Conservation (phyloP, 2,888 invertebrate species). For the Mactromeris polynyma region DNA sequence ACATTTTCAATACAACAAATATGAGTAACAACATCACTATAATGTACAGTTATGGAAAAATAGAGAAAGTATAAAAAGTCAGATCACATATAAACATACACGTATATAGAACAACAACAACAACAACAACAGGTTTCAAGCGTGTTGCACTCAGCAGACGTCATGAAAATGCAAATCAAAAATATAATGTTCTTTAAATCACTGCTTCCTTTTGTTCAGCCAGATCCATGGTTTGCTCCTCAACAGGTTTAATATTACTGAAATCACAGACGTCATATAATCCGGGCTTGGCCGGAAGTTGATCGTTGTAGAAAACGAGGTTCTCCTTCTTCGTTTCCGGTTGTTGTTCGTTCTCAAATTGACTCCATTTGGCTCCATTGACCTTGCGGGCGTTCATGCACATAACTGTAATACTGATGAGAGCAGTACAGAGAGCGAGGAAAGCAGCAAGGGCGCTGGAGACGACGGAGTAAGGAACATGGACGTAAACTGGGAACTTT, state of each 20-base stretch:
- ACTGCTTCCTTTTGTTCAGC: conserved; percentile 1
- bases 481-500: conserved; percentile 15
- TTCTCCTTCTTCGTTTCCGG: conserved; percentile 36
- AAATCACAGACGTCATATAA: conserved; percentile 53
- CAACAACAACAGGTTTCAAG: not conserved
- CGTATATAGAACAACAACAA: not conserved
- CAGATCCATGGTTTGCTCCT: conserved; percentile 26
- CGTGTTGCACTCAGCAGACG: too few species aligned
- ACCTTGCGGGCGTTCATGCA: conserved; percentile 15
- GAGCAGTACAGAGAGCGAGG: conserved; percentile 27
- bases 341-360: conserved; percentile 58
- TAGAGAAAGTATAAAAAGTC: too few species aligned
- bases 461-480: conserved; percentile 49
- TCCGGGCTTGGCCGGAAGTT: conserved; percentile 58
- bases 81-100: not conserved
- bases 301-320: conserved; percentile 53
- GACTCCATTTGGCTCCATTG: conserved; percentile 42
- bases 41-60: too few species aligned
- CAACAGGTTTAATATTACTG: conserved; percentile 48
- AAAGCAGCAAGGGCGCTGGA: conserved; percentile 30
- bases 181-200: not conserved
- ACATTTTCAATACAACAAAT: too few species aligned
- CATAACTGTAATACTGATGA: conserved; percentile 36
- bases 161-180: too few species aligned
- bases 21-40: too few species aligned